Percentiles rank a stretch among this genome's conserved stretches.
These are phyloP conservation scores for Cephus cinctus DNA, from an alignment of 1,140 invertebrate species.

Conservation along the genomic window DNA sequence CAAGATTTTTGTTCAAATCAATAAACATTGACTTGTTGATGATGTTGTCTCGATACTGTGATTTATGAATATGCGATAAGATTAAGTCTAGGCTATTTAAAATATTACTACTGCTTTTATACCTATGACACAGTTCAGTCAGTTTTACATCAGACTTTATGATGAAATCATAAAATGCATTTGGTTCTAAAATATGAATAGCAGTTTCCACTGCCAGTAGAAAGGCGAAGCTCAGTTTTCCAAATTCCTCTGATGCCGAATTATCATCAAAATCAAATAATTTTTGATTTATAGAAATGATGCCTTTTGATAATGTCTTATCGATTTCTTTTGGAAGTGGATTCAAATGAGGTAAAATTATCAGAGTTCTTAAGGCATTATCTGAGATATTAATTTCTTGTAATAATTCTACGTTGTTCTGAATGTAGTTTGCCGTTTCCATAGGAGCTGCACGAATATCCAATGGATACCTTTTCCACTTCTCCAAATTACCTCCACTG, in stretches of 20 bases:
- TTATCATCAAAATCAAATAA: slow-evolving; percentile 18
- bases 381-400: slow-evolving; percentile 18
- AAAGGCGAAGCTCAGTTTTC: slow-evolving; percentile 39
- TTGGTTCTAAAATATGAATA: slow-evolving; percentile 56
- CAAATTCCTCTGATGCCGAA: slow-evolving; percentile 3
- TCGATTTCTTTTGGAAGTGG: slow-evolving; percentile 26
- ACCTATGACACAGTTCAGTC: slow-evolving; percentile 25
- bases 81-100: slow-evolving; percentile 39
- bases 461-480: slow-evolving; percentile 67
- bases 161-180: slow-evolving; percentile 48
- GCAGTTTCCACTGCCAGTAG: slow-evolving; percentile 57
- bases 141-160: slow-evolving; percentile 33
- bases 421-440: slow-evolving; percentile 27
- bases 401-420: slow-evolving; percentile 26
- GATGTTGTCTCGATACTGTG: slow-evolving; percentile 17
- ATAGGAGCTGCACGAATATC: slow-evolving; percentile 54
- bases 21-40: slow-evolving; percentile 36
- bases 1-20: slow-evolving; percentile 26
- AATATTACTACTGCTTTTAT: slow-evolving; percentile 31
- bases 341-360: slow-evolving; percentile 45
- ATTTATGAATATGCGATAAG: slow-evolving; percentile 28
- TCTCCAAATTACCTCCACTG: slow-evolving; percentile 59
- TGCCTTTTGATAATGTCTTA: slow-evolving; percentile 19
- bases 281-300: slow-evolving; percentile 27
- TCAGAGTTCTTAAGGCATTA: slow-evolving; percentile 34